Percentiles rank a stretch among this genome's conserved stretches.
Evolutionary conservation across 1,140 invertebrate genomes (phyloP).

Genomic region (Popillia japonica): DNA sequence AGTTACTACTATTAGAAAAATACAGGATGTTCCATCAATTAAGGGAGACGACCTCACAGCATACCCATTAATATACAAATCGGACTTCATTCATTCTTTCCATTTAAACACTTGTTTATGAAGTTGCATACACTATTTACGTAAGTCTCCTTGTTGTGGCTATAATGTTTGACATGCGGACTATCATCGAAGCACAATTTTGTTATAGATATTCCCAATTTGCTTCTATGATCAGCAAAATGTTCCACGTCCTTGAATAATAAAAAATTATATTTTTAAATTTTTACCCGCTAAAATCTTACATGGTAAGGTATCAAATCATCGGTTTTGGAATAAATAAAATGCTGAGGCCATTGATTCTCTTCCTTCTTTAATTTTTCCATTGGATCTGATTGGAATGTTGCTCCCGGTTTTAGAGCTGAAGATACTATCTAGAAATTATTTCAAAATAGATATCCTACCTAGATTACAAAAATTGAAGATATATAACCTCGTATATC

Average conservation of each 20-base stretch:
- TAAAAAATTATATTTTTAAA: constrained; percentile 29
- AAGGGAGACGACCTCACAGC: background rate
- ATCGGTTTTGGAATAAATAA: constrained; percentile 78
- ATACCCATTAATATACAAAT: background rate
- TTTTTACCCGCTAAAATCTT: constrained; percentile 45
- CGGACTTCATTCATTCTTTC: constrained; percentile 36
- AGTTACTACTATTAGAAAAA: constrained; percentile 24
- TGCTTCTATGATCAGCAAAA: constrained; percentile 67
- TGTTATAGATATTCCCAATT: constrained; percentile 68
- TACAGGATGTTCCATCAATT: too few relatives aligned
- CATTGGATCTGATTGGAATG: constrained; percentile 61
- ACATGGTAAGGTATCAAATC: constrained; percentile 67
- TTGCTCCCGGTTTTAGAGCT: constrained; percentile 25
- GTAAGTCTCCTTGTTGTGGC: constrained; percentile 69
- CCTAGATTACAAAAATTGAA: too few relatives aligned
- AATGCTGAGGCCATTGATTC: constrained; percentile 73
- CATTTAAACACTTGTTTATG: constrained; percentile 66
- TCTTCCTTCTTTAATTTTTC: constrained; percentile 61
- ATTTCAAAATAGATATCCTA: background rate
- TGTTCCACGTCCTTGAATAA: constrained; percentile 67
- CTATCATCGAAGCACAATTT: constrained; percentile 72
- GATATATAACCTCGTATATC: constrained; percentile 68
- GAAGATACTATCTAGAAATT: constrained; percentile 36
- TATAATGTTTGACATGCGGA: constrained; percentile 75
- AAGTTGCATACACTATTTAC: constrained; percentile 69